Conservation (phyloP, 2,113 vertebrate genomes). For the Spea multiplicata region DNA sequence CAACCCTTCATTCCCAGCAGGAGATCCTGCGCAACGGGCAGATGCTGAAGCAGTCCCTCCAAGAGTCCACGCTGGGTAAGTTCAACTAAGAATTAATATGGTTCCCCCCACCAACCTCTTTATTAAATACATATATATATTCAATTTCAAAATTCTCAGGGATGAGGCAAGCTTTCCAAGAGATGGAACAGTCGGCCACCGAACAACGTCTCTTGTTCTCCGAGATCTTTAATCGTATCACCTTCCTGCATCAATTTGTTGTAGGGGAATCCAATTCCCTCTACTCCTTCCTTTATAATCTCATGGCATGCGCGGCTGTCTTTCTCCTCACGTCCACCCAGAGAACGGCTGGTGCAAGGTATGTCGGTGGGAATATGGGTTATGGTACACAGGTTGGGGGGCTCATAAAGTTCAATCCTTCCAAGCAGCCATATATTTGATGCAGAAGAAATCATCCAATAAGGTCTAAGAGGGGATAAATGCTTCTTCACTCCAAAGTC, state of each 20-base stretch:
- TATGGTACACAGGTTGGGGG: too few relatives aligned
- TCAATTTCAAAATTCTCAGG: constrained; percentile 54
- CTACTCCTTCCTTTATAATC: constrained; percentile 69
- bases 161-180: constrained; percentile 63
- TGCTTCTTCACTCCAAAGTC: too few relatives aligned
- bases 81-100: background rate
- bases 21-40: constrained; percentile 71
- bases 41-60: constrained; percentile 64
- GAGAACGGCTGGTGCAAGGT: constrained; percentile 72
- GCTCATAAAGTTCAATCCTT: too few relatives aligned
- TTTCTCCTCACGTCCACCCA: constrained; percentile 69
- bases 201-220: constrained; percentile 72
- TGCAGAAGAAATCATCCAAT: too few relatives aligned
- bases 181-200: constrained; percentile 64
- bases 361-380: background rate
- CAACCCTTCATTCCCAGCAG: constrained; percentile 67
- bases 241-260: constrained; percentile 74
- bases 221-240: constrained; percentile 71
- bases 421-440: too few relatives aligned
- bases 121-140: background rate
- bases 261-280: constrained; percentile 71
- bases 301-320: constrained; percentile 60
- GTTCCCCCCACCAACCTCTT: background rate
- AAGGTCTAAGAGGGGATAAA: too few relatives aligned
- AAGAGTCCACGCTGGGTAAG: constrained; percentile 70